Base-by-base conservation (phyloP, 92 coral and sea anemone species). In the Anthopleura xanthogrammica region DNA sequence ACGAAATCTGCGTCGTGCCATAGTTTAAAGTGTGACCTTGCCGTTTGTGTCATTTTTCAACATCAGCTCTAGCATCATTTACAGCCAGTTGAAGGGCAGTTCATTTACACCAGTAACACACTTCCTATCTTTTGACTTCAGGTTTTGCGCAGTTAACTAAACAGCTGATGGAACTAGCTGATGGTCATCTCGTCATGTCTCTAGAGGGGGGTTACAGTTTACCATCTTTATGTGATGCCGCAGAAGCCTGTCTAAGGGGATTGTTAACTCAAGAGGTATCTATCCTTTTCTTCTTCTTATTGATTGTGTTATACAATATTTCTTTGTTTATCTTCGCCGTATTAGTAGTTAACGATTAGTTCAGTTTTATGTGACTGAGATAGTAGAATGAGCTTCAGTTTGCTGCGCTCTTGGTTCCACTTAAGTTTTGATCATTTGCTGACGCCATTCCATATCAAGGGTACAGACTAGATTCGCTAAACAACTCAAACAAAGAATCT, bases 131-230 rank as follows among this genome's bases (percentile, higher is more conserved):
- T 77, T 56, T 65, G 42, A 80, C 83, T 36, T 46, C 57, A 97
- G 99, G 99, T 79, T 97, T 92, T 82, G 98, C 98, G 7, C 93
- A 94, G 80, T 83, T 97, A 88, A 97, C 99, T 50, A 95, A 93
- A 72, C 98, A 97, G 91, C 88, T 97, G 41, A 89, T 97, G 93
- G 97, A 97, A 41, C 83, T 97, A 62, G 97, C 99, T 50, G 98
- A 91, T 41, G 99, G 99, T 54, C 96, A 88, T 39, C 85, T 97
- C 19, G 98, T 97, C 42, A 86, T 97, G 98, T 92, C 97, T 60
- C 83, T 97, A 57, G 99, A 97, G 82, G 99, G 99, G 76, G 99
- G 99, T 24, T 97, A 97, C 85, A 94, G 94, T 85, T 86, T 97
- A 75, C 99, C 97, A 3, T 94, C 99, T 5, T 89, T 97, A 48